Percentiles rank a stretch among this genome's conserved stretches.
Conservation (phyloP, 2,888 invertebrate species). For the Chrysomela aeneicollis region DNA sequence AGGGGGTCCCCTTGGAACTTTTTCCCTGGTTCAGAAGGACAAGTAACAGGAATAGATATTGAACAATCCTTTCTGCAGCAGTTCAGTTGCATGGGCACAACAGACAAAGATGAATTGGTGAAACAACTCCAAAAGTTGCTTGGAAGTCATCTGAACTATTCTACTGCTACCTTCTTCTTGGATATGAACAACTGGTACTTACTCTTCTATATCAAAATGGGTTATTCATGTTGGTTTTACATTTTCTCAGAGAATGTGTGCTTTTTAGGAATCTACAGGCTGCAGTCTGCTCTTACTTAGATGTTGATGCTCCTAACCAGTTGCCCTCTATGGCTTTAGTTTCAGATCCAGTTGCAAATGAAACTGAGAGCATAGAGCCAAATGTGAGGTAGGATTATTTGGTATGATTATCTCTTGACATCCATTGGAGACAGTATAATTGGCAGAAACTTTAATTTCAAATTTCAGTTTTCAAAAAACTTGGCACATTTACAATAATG, state of each 20-base stretch:
- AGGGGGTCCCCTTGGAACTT: no score
- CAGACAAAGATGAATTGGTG: constrained; percentile 93
- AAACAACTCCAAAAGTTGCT: constrained; percentile 89
- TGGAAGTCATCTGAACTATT: constrained; percentile 72
- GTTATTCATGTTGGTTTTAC: no score
- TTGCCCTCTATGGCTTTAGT: constrained; percentile 80
- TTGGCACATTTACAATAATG: constrained; percentile 90
- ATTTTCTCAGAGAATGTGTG: background rate
- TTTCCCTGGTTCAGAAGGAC: constrained; percentile 58
- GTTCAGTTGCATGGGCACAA: constrained; percentile 96
- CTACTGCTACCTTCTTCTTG: constrained; percentile 84
- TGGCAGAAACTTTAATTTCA: no score
- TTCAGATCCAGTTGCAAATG: constrained; percentile 78
- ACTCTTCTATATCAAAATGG: no score
- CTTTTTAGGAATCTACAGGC: constrained; percentile 92
- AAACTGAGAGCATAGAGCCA: constrained; percentile 78
- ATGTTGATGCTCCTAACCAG: constrained; percentile 78
- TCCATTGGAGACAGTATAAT: no score
- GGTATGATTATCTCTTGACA: background rate
- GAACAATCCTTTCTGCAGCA: constrained; percentile 91
- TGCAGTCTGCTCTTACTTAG: constrained; percentile 95
- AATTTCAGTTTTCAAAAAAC: constrained; percentile 78
- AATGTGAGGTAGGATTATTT: constrained; percentile 64
- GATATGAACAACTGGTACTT: constrained; percentile 98
- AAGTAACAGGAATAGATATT: constrained; percentile 66